Conservation (phyloP, 1,140 invertebrate genomes). For the Rhysida immarginata region DNA sequence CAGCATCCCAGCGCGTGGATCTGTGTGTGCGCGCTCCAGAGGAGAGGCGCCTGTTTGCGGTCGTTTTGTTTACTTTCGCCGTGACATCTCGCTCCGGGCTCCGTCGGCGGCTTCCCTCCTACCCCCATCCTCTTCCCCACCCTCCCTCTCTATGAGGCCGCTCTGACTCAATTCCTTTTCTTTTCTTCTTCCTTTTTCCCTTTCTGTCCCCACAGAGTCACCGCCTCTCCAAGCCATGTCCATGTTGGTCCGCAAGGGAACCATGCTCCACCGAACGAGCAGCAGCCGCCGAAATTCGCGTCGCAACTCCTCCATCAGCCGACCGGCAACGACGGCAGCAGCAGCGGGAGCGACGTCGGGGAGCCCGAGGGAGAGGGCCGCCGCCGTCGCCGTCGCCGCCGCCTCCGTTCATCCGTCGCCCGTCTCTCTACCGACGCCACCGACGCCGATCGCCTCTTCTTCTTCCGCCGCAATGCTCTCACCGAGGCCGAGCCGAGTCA, state of each 20-base stretch:
- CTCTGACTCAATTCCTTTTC: too few relatives aligned
- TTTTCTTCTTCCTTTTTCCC: too few relatives aligned
- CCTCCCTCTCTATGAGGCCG: too few relatives aligned
- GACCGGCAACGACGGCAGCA: background rate
- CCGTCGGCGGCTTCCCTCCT: too few relatives aligned
- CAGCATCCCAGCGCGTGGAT: too few relatives aligned
- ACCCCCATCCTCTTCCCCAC: too few relatives aligned
- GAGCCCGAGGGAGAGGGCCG: background rate
- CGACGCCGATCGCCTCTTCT: background rate
- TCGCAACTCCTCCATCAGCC: background rate
- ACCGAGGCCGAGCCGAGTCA: background rate
- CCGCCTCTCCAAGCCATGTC: constrained; percentile 2
- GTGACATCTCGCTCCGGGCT: too few relatives aligned
- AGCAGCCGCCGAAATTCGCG: background rate
- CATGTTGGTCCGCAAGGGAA: constrained; percentile 2
- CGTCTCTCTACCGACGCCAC: background rate
- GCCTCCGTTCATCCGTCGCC: background rate
- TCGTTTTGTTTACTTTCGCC: too few relatives aligned
- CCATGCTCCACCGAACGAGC: constrained; percentile 2
- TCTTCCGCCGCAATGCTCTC: background rate
- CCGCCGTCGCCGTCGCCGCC: background rate
- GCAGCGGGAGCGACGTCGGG: too few relatives aligned
- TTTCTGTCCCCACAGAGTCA: too few relatives aligned
- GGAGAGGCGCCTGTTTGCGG: too few relatives aligned
- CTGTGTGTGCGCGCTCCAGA: too few relatives aligned